phyloP scores from a whole-genome alignment of 2,888 invertebrate species.

The Salticus scenicus region DNA sequence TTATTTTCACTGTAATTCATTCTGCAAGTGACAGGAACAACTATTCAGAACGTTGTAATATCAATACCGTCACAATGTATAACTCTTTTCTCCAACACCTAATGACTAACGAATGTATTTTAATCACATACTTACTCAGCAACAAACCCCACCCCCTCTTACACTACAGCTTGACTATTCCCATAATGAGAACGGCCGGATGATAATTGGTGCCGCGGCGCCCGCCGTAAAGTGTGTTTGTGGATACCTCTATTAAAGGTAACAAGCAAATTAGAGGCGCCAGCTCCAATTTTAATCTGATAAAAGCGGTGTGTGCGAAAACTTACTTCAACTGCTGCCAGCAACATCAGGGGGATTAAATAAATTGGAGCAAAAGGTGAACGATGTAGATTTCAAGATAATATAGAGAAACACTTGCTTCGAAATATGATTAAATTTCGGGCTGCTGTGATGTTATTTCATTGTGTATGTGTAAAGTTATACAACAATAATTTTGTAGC shows the following conservation, averaged over 20 bases:
- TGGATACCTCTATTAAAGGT: conserved; percentile 20
- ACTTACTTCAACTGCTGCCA: no score
- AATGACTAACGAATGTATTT: not conserved
- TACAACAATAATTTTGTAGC: no score
- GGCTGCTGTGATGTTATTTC: not conserved
- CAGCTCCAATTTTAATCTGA: conserved; percentile 37
- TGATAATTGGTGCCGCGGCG: not conserved
- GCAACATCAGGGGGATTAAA: no score
- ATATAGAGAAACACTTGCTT: not conserved
- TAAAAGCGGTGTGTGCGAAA: not conserved
- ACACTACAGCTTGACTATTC: not conserved
- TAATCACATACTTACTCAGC: not conserved
- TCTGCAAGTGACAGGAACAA: no score
- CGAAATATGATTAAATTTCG: not conserved
- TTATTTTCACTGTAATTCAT: no score
- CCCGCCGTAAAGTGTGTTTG: conserved; percentile 31
- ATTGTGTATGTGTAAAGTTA: no score
- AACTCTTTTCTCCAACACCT: not conserved
- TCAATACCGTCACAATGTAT: no score
- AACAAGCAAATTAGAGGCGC: conserved; percentile 37
- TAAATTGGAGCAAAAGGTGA: not conserved
- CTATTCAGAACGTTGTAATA: no score
- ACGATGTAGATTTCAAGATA: not conserved
- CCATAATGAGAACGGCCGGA: not conserved
- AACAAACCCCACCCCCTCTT: not conserved